Evolutionary conservation across 2,888 invertebrate species (phyloP), one percentile per base, ranked within the genome.

Genomic region (Plebejus argus): DNA sequence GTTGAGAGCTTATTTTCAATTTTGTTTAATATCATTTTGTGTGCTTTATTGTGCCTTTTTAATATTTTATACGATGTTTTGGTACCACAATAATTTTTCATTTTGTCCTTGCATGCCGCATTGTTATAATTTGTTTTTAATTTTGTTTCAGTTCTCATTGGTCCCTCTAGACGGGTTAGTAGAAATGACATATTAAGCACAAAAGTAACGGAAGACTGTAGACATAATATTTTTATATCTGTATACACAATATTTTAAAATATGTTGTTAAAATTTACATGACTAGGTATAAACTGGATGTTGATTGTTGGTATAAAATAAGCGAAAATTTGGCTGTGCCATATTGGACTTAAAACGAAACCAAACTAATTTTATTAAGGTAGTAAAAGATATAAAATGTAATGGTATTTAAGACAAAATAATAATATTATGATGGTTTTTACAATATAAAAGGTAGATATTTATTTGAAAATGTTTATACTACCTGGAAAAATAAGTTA

Each of bases 61-160:
- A 15, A 61, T 76, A 10, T 39, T 8, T 8, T 8, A 35, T 66
- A 18, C 4, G 18, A 8, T 70, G 15, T 70, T 70, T 35, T 15
- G 15, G 33, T 70, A 15, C 71, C 56, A 45, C 28, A 20, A 6
- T 49, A n/a, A 70, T 70, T 35, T 61, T 70, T 76, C 58, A 49
- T 77, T 78, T 76, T 76, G 12, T 72, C 23, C 20, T 23, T 12
- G 72, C 72, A 72, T 72, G 72, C 20, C 10, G 45, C 84, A 83
- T 81, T 82, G 85, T 81, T 79, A 23, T 23, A 45, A 45, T 72
- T 81, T 80, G 23, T 81, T 83, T 83, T 84, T 82, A 81, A 80
- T 82, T 90, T 92, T 93, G 93, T 93, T 93, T 89, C 93, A 93
- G 93, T 90, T 92, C 88, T 81, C 85, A 91, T 78, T 91, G 90